Conservation (phyloP, 2,888 invertebrate species). For the Girardia tigrina region DNA sequence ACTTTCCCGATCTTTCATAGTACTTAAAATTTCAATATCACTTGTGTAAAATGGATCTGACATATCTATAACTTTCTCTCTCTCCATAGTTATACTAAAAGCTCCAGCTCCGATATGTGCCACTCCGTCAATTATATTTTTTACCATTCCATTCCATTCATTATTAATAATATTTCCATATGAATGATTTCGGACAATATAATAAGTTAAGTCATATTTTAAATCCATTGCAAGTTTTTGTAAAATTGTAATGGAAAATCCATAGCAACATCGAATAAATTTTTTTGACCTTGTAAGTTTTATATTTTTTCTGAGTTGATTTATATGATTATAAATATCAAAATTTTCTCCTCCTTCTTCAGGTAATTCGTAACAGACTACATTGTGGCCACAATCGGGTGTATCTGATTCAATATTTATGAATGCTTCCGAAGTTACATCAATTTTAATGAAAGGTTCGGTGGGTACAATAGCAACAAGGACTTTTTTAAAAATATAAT, state of each 20-base stretch:
- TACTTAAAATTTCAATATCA: conserved; percentile 26
- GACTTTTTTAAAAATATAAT: not conserved
- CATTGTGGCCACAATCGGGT: not conserved
- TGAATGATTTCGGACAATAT: conserved; percentile 19
- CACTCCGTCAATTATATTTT: conserved; percentile 68
- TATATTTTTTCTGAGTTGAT: not conserved
- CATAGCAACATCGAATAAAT: conserved; percentile 30
- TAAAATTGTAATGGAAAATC: conserved; percentile 27
- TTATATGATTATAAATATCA: not conserved
- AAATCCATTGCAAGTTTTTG: conserved; percentile 32
- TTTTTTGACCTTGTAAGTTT: not conserved
- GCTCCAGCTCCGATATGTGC: conserved; percentile 82
- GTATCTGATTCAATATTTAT: conserved; percentile 15
- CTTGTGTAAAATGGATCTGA: conserved; percentile 60
- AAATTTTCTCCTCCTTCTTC: not conserved
- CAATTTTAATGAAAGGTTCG: conserved; percentile 32
- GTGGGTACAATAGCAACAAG: conserved; percentile 28
- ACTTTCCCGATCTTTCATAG: not conserved
- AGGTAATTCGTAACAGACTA: not conserved
- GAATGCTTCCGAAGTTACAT: conserved; percentile 9
- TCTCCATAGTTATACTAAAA: conserved; percentile 62
- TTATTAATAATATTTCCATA: conserved; percentile 44
- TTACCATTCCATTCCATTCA: conserved; percentile 74
- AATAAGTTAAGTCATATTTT: conserved; percentile 25
- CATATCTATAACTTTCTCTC: conserved; percentile 65